These are phyloP conservation scores for Trichogramma dendrolimi DNA, from an alignment of 2,888 invertebrate species.

Conservation along the genomic window DNA sequence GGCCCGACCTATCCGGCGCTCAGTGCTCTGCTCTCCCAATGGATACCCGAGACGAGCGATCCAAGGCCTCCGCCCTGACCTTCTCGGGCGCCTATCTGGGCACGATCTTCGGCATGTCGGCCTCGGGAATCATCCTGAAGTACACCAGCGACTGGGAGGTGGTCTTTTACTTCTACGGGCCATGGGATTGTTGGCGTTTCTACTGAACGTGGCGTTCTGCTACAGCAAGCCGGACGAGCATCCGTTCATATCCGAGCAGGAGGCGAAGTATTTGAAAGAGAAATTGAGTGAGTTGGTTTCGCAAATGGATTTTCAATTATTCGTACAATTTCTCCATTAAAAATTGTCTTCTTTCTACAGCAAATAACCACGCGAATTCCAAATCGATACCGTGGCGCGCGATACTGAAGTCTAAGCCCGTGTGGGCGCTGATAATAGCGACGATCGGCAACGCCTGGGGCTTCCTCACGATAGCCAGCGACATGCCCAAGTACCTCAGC, in stretches of 20 bases:
- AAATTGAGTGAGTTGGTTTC: conserved; percentile 13
- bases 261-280: conserved; percentile 43
- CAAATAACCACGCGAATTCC: conserved; percentile 48
- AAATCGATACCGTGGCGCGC: conserved; percentile 45
- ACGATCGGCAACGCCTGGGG: conserved; percentile 50
- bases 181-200: conserved; percentile 69
- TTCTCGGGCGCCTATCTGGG: conserved; percentile 74
- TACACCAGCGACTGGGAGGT: conserved; percentile 66
- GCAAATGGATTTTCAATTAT: conserved; percentile 53
- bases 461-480: conserved; percentile 47
- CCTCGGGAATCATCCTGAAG: conserved; percentile 68
- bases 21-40: conserved; percentile 73
- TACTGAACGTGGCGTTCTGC: conserved; percentile 57
- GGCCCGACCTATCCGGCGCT: conserved; percentile 81
- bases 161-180: conserved; percentile 79
- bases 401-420: conserved; percentile 57
- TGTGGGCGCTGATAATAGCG: conserved; percentile 70
- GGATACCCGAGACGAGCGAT: conserved; percentile 69
- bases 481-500: conserved; percentile 52
- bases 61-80: conserved; percentile 72
- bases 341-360: conserved; percentile 72
- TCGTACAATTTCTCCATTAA: conserved; percentile 75
- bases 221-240: conserved; percentile 48
- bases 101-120: conserved; percentile 56
- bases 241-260: conserved; percentile 48